Conservation (phyloP, 2,888 invertebrate species). For the Chorisops tibialis region DNA sequence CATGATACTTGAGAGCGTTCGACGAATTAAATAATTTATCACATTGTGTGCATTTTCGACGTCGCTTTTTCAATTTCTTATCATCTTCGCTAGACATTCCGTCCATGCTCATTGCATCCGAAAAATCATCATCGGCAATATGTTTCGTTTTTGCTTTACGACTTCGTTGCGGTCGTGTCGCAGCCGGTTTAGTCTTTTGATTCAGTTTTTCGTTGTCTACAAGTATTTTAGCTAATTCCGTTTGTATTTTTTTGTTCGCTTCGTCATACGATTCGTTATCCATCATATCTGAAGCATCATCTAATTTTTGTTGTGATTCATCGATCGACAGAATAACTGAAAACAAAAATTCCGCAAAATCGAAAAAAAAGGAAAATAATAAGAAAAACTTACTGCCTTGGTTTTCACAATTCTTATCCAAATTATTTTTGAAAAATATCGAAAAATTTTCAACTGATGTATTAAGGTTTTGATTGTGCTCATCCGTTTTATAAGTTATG, state of each 20-base stretch:
- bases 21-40: slow-evolving; percentile 72
- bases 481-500: slow-evolving; percentile 31
- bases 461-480: slow-evolving; percentile 13
- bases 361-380: background rate
- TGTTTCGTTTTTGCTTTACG: slow-evolving; percentile 5
- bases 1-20: slow-evolving; percentile 81
- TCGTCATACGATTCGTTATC: background rate
- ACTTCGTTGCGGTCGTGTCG: background rate
- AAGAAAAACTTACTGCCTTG: background rate
- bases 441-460: slow-evolving; percentile 29
- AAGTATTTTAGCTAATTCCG: slow-evolving; percentile 3
- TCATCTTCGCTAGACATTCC: slow-evolving; percentile 15
- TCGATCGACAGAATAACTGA: background rate
- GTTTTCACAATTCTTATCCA: background rate
- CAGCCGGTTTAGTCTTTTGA: background rate
- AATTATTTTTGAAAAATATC: slow-evolving; percentile 30
- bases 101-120: slow-evolving; percentile 35
- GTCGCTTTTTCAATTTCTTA: slow-evolving; percentile 19
- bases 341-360: background rate
- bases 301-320: background rate
- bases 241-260: background rate
- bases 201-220: background rate
- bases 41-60: slow-evolving; percentile 54
- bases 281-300: background rate
- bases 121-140: slow-evolving; percentile 6